Conservation (phyloP, 2,113 vertebrate species). For the Xiphorhynchus elegans region DNA sequence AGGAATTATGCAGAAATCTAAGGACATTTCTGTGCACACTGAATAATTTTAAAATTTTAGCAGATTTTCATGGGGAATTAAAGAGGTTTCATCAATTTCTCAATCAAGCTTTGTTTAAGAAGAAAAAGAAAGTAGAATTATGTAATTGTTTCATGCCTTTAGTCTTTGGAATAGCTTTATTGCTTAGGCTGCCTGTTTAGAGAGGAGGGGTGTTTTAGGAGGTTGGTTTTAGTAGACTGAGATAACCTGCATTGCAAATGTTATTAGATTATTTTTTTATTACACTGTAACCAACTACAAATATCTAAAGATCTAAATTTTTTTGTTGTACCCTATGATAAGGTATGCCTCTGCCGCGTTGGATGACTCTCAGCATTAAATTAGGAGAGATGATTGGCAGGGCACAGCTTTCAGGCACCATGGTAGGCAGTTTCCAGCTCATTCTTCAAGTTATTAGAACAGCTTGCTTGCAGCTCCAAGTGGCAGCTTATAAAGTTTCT, state of each 20-base stretch:
- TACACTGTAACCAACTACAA: neutral
- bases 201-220: neutral
- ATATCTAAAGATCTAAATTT: neutral
- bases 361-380: neutral
- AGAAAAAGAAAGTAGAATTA: neutral
- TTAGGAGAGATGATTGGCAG: neutral
- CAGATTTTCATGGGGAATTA: neutral
- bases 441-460: neutral
- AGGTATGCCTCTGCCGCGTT: accelerated
- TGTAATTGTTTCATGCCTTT: neutral
- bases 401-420: neutral
- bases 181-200: neutral
- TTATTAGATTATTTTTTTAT: neutral
- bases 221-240: neutral
- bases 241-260: neutral
- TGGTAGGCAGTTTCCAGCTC: neutral
- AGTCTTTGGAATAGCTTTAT: neutral
- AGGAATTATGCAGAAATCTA: neutral
- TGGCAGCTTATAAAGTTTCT: neutral
- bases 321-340: neutral
- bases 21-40: neutral
- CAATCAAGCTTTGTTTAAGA: neutral
- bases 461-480: neutral
- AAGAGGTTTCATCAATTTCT: neutral
- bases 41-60: neutral